Evolutionary conservation across 1,140 invertebrate genomes (phyloP).

Genomic region (Plodia interpunctella): DNA sequence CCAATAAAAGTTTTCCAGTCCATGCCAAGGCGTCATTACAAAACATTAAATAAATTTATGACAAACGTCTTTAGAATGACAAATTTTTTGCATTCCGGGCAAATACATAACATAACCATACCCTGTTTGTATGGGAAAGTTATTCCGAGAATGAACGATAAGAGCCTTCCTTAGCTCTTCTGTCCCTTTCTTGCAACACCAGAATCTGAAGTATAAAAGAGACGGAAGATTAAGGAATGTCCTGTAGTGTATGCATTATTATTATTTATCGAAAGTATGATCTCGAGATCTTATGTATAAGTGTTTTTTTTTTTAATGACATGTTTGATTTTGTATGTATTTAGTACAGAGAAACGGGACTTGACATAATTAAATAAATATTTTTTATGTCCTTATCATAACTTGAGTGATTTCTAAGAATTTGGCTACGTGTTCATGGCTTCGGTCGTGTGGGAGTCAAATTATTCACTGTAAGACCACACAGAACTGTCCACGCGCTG

Average conservation of each 20-base stretch:
- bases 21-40: background rate
- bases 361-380: background rate
- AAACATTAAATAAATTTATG: constrained; percentile 24
- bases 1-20: background rate
- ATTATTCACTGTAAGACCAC: too few relatives aligned
- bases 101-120: constrained; percentile 39
- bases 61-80: constrained; percentile 32
- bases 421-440: too few relatives aligned
- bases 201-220: constrained; percentile 21
- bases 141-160: constrained; percentile 72
- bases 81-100: constrained; percentile 68
- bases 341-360: background rate
- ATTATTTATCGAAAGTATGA: constrained; percentile 56
- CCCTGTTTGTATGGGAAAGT: constrained; percentile 68
- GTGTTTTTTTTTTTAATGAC: background rate
- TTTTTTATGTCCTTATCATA: background rate
- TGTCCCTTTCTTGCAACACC: constrained; percentile 34
- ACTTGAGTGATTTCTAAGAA: background rate
- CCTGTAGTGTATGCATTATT: constrained; percentile 41
- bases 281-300: constrained; percentile 24
- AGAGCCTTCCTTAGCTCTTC: constrained; percentile 50
- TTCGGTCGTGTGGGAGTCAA: too few relatives aligned
- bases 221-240: constrained; percentile 52
- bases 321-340: background rate
- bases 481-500: too few relatives aligned